phyloP scores from a whole-genome alignment of 2,888 invertebrate species.

The Pasiphila rectangulata region DNA sequence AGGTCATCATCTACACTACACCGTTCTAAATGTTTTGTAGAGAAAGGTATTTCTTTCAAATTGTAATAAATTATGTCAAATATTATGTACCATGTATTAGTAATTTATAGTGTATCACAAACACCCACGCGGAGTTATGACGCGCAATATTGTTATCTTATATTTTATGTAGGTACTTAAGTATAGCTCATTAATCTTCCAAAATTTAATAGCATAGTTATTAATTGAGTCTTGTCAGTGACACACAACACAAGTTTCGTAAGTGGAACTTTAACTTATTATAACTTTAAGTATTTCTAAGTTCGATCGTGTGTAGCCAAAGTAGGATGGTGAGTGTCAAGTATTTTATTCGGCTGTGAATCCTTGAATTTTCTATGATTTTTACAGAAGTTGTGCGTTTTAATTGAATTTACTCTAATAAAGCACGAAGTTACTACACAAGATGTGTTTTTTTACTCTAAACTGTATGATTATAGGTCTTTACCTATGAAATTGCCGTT shows the following conservation, averaged over 20 bases:
- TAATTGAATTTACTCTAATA: constrained; percentile 7
- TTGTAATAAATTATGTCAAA: too few relatives aligned
- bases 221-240: constrained; percentile 11
- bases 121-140: too few relatives aligned
- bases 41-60: too few relatives aligned
- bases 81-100: too few relatives aligned
- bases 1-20: too few relatives aligned
- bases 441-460: too few relatives aligned
- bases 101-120: too few relatives aligned
- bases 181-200: constrained; percentile 11
- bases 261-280: not conserved
- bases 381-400: constrained; percentile 8
- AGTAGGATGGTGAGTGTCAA: constrained; percentile 30
- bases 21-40: too few relatives aligned
- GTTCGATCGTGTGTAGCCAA: constrained; percentile 16
- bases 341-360: constrained; percentile 46
- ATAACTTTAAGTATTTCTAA: constrained; percentile 1
- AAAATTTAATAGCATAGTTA: not conserved
- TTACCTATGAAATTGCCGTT: too few relatives aligned
- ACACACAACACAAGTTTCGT: constrained; percentile 3
- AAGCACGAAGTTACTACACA: constrained; percentile 14
- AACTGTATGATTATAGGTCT: too few relatives aligned
- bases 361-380: constrained; percentile 28
- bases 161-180: too few relatives aligned
- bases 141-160: too few relatives aligned